Percentiles rank a stretch among this genome's conserved stretches.
phyloP scores from a whole-genome alignment of 2,113 vertebrate genomes.

The Lates calcarifer region DNA sequence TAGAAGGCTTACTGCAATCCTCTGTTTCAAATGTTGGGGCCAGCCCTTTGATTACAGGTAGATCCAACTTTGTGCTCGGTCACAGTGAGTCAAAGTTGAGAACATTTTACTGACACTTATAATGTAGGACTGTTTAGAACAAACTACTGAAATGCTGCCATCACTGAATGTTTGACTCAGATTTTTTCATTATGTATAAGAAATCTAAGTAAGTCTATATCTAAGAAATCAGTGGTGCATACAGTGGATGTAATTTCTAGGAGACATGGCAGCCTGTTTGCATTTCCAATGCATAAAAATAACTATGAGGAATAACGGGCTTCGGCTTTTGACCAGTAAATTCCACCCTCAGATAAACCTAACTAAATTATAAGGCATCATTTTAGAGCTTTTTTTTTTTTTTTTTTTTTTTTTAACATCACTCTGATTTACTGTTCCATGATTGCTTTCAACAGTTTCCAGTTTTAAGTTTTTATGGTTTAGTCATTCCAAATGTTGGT shows the following conservation, averaged over 20 bases:
- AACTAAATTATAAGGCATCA: neutral
- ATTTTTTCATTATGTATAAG: neutral
- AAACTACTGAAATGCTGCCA: neutral
- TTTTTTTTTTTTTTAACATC: neutral
- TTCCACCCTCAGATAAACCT: neutral
- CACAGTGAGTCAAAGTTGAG: neutral
- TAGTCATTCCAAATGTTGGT: conserved; percentile 8
- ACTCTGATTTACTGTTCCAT: neutral
- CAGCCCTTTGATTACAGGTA: neutral
- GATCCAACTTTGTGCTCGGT: neutral
- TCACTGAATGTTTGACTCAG: neutral
- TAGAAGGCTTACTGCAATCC: neutral
- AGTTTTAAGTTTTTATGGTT: neutral
- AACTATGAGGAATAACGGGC: too few relatives aligned
- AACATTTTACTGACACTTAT: neutral
- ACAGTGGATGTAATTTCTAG: too few relatives aligned
- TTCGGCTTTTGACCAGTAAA: too few relatives aligned
- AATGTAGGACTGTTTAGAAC: neutral
- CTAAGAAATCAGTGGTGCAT: too few relatives aligned
- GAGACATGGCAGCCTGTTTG: too few relatives aligned
- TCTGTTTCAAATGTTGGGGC: neutral
- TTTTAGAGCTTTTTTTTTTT: neutral
- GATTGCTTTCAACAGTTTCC: neutral
- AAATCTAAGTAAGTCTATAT: too few relatives aligned
- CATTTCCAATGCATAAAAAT: too few relatives aligned